Conservation (phyloP, 2,888 invertebrate species). For the Chalcis sispes region DNA sequence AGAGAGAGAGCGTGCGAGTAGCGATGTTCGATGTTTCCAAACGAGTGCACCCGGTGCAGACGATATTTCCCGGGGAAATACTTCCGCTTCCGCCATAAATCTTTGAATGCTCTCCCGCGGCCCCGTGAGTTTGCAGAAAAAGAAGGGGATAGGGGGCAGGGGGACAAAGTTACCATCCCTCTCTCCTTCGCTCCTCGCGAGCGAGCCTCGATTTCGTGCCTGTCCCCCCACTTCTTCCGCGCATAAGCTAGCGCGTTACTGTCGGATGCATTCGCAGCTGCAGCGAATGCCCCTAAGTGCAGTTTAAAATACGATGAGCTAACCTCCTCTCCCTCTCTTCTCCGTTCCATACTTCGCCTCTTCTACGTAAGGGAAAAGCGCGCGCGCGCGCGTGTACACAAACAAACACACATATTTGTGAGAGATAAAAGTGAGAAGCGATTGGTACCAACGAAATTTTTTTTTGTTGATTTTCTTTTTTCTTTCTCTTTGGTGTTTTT, state of each 20-base stretch:
- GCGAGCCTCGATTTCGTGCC: slow-evolving; percentile 12
- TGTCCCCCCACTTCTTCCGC: too few relatives aligned
- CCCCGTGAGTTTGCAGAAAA: slow-evolving; percentile 41
- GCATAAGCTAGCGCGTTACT: slow-evolving; percentile 62
- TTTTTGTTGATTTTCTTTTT: slow-evolving; percentile 25
- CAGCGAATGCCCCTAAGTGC: slow-evolving; percentile 58
- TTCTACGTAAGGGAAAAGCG: too few relatives aligned
- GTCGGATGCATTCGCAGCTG: slow-evolving; percentile 66
- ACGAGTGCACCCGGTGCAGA: slow-evolving; percentile 66
- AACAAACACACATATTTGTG: too few relatives aligned
- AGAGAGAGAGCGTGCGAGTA: slow-evolving; percentile 26
- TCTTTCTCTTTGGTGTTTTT: too few relatives aligned
- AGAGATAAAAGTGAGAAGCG: neutral
- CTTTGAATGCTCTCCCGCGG: slow-evolving; percentile 63
- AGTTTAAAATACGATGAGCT: slow-evolving; percentile 57
- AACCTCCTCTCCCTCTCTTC: too few relatives aligned
- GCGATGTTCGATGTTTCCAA: slow-evolving; percentile 69
- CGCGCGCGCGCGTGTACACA: too few relatives aligned
- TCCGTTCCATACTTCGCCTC: too few relatives aligned
- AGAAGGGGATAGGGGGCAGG: neutral
- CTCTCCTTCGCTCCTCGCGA: slow-evolving; percentile 54
- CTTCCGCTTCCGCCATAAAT: slow-evolving; percentile 71
- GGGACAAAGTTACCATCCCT: too few relatives aligned
- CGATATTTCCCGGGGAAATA: slow-evolving; percentile 71
- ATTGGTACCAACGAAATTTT: slow-evolving; percentile 5